phyloP scores from a whole-genome alignment of 2,888 invertebrate species.

The Drosophila koepferae region DNA sequence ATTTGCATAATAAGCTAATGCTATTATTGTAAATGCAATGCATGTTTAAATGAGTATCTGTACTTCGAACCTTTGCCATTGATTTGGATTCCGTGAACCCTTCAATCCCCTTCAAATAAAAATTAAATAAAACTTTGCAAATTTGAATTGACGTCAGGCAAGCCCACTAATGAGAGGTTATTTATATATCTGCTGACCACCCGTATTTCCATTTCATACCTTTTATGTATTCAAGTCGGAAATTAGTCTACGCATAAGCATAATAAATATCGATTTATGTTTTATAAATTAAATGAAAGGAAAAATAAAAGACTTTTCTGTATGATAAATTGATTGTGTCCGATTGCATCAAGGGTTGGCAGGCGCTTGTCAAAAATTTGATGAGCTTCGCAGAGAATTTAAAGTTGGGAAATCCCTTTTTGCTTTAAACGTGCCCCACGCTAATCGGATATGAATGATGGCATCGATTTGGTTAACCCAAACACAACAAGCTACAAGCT shows the following conservation, averaged over 20 bases:
- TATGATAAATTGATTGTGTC: conserved; percentile 23
- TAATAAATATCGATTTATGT: background rate
- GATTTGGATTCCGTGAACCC: no score
- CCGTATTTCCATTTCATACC: background rate
- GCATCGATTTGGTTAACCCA: conserved; percentile 35
- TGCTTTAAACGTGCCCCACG: conserved; percentile 2
- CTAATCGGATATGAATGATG: conserved; percentile 39
- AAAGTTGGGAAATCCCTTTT: conserved; percentile 19
- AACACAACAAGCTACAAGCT: conserved; percentile 43
- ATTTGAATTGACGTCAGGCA: background rate
- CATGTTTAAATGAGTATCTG: background rate
- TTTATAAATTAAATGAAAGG: conserved; percentile 1
- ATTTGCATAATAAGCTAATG: no score
- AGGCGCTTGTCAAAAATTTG: conserved; percentile 42
- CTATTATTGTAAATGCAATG: no score
- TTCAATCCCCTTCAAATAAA: conserved; percentile 9
- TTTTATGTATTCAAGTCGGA: conserved; percentile 1
- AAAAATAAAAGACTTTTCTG: background rate
- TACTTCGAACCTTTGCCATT: background rate
- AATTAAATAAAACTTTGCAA: conserved; percentile 40
- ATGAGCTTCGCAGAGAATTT: conserved; percentile 27
- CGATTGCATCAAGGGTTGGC: conserved; percentile 32
- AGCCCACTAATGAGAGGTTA: conserved; percentile 9
- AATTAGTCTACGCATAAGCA: conserved; percentile 18
- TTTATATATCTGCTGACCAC: background rate